Conservation (phyloP, 1,140 invertebrate genomes). For the Drosophila pandora region DNA sequence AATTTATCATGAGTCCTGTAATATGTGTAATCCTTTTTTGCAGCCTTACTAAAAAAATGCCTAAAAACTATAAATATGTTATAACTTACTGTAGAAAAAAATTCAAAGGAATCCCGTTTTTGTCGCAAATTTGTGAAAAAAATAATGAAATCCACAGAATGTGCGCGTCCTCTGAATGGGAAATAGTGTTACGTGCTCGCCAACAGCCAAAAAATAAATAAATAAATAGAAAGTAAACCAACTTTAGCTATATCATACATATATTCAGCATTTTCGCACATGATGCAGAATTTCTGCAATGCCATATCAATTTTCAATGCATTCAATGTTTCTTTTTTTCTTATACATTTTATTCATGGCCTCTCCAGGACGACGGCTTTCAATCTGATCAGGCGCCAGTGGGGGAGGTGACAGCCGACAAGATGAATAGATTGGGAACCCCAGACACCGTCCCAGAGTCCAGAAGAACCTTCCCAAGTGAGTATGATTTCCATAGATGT, state of each 20-base stretch:
- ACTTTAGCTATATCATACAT: slow-evolving; percentile 6
- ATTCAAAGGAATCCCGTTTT: neutral
- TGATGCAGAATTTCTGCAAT: slow-evolving; percentile 21
- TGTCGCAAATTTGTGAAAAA: slow-evolving; percentile 39
- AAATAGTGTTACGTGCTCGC: slow-evolving; percentile 36
- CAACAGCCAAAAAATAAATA: slow-evolving; percentile 4
- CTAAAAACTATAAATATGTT: slow-evolving; percentile 34
- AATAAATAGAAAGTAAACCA: slow-evolving; percentile 10
- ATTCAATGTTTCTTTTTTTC: neutral
- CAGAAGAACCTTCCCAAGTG: slow-evolving; percentile 41
- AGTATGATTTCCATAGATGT: slow-evolving; percentile 34
- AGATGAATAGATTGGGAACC: slow-evolving; percentile 47
- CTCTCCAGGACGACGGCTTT: slow-evolving; percentile 44
- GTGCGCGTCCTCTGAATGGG: slow-evolving; percentile 1
- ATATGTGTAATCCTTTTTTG: slow-evolving; percentile 13
- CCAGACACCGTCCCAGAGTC: slow-evolving; percentile 32
- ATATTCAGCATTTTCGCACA: slow-evolving; percentile 16
- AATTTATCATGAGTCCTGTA: slow-evolving; percentile 29
- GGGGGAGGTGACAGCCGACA: slow-evolving; percentile 48
- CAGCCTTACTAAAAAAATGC: neutral
- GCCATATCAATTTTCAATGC: slow-evolving; percentile 32
- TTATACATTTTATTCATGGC: slow-evolving; percentile 1
- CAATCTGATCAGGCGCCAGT: slow-evolving; percentile 57
- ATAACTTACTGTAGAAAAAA: slow-evolving; percentile 32
- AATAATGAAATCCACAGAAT: slow-evolving; percentile 56